Percentiles rank a stretch among this genome's conserved stretches.
phyloP scores from a whole-genome alignment of 2,888 invertebrate species.

The Argyra leucocephala region DNA sequence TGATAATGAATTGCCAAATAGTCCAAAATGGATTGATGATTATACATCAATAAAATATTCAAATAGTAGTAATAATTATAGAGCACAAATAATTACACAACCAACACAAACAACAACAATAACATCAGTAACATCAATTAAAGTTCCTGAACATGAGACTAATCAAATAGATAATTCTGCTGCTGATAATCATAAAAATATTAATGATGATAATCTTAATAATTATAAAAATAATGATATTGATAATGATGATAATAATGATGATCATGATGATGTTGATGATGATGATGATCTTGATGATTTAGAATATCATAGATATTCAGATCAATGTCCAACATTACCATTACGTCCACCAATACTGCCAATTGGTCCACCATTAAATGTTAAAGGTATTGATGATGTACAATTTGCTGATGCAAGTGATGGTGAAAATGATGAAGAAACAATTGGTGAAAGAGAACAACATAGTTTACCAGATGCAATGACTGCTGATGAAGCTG shows the following conservation, averaged over 20 bases:
- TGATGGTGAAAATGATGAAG: conserved; percentile 45
- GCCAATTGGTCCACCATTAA: conserved; percentile 47
- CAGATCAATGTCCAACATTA: conserved; percentile 25
- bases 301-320: conserved; percentile 1
- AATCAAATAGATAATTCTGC: background rate
- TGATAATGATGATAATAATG: background rate
- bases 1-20: conserved; percentile 8
- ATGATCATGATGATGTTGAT: background rate
- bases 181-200: background rate
- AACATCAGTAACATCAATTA: too few relatives aligned
- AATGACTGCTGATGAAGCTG: conserved; percentile 82
- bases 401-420: conserved; percentile 51
- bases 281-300: background rate
- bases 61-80: background rate
- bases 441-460: conserved; percentile 24
- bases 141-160: background rate
- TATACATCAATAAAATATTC: background rate
- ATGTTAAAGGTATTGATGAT: conserved; percentile 43
- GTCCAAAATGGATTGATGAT: conserved; percentile 1
- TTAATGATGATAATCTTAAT: background rate
- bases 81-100: background rate
- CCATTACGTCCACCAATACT: conserved; percentile 33
- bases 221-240: conserved; percentile 2
- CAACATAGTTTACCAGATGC: conserved; percentile 45
- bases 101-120: background rate